Conservation (phyloP, 2,888 invertebrate species). For the Minunthozetes semirufus region DNA sequence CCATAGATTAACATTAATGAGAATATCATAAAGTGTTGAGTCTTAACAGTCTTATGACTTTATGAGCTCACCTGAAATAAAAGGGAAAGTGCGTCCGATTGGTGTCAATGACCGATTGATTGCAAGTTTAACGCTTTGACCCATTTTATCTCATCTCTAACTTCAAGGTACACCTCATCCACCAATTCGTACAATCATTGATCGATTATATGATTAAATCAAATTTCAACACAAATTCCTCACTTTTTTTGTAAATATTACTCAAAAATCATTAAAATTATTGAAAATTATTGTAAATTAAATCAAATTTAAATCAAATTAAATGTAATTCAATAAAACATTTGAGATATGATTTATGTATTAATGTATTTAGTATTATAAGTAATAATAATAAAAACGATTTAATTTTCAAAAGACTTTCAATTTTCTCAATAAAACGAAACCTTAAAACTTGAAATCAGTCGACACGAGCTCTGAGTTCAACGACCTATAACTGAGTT, state of each 20-base stretch:
- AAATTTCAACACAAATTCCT: slow-evolving; percentile 11
- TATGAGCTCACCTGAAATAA: slow-evolving; percentile 29
- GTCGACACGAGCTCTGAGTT: slow-evolving; percentile 29
- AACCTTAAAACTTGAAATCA: neutral
- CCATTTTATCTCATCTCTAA: slow-evolving; percentile 28
- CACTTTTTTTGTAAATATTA: slow-evolving; percentile 21
- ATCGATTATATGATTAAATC: slow-evolving; percentile 12
- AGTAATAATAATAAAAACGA: neutral
- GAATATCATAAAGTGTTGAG: neutral
- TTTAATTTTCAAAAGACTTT: slow-evolving; percentile 21
- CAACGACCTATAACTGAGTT: slow-evolving; percentile 35
- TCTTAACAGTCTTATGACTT: slow-evolving; percentile 12
- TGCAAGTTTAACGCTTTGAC: slow-evolving; percentile 30
- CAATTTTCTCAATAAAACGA: slow-evolving; percentile 12
- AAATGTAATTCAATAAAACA: slow-evolving; percentile 11
- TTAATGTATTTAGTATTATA: slow-evolving; percentile 24
- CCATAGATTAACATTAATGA: neutral
- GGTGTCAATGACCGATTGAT: slow-evolving; percentile 31
- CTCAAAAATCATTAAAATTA: slow-evolving; percentile 22
- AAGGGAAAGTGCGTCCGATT: slow-evolving; percentile 23
- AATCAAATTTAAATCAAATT: slow-evolving; percentile 1
- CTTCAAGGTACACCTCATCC: slow-evolving; percentile 29
- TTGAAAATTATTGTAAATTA: slow-evolving; percentile 22
- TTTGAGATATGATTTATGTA: neutral
- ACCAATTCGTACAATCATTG: neutral